Evolutionary conservation across 2,797 vertebrate genomes (phyloP), one percentile per base, ranked within the genome.

Genomic region (Pteronotus mesoamericanus): DNA sequence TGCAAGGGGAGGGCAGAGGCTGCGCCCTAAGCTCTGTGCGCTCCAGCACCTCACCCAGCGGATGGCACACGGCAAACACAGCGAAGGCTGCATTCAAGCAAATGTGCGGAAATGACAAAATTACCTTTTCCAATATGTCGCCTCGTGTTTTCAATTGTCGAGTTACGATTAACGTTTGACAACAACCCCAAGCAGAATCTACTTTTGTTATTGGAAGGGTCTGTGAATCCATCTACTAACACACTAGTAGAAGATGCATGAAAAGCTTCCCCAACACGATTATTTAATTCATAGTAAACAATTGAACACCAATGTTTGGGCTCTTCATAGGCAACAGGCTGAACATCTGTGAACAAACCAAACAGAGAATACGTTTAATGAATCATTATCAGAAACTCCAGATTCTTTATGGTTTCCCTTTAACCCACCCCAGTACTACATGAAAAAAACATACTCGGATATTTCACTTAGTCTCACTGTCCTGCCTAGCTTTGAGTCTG

Each of bases 231-330:
- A 90, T 99, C 99, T 46, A 99, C 99, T 75, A 99, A 98, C 92
- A 99, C 99, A 42, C 99, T 99, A 95, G 99, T 99, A 51, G 99
- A 99, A 82, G 99, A 99, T 34, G 99, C 99, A 22, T 99, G 99
- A 98, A 99, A 99, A 89, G 99, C 99, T 97, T 99, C 99, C 11
- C 99, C 99, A 68, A 99, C 99, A 26, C 99, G 99, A 95, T 99
- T 99, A 97, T 99, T 99, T 96, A 99, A 98, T 97, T 99, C 99
- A 12, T 99, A 99, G 98, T 99, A 99, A 96, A 99, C 99, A 90
- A 99, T 99, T 32, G 99, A 99, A 98, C 99, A 99, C 99, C 99
- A 99, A 98, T 99, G 99, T 95, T 99, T 99, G 64, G 99, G 99
- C 86, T 99, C 99, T 96, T 99, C 99, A 55, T 99, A 99, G 97